Base-by-base conservation (phyloP, 2,113 vertebrate genomes). In the Nesogale talazaci region DNA sequence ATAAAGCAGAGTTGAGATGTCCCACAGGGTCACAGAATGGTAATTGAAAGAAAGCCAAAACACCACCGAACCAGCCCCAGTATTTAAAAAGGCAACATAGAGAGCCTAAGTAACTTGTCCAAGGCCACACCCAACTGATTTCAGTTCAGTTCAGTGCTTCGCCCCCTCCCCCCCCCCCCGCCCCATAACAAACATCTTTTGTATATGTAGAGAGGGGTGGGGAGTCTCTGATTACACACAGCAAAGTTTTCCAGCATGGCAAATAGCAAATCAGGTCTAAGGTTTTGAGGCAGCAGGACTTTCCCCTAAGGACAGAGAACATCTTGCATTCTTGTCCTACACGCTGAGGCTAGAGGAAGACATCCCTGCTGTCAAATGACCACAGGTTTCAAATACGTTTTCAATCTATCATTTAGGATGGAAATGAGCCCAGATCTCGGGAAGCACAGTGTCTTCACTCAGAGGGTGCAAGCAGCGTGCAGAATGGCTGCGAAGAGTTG, bases 401-500 rank as follows among this genome's bases (percentile, higher is more conserved):
- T n/a, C 63, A 75, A 87, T 63, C 57, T 77, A 82, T 83, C 67
- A 31, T 27, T 87, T 86, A 76, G 78, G 31, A 79, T 83, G 31
- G 86, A 96, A 74, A 93, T 83, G 40, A 95, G 77, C 19, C 0
- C 80, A 86, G 23, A 93, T 84, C 88, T 46, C 78, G 83, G 90
- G 34, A 84, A 92, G 83, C 89, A 93, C 10, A 75, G 70, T 34
- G 86, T 61, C 83, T 83, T 90, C 81, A 82, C 72, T 61, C 78
- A 88, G 94, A 94, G 29, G 38, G 75, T 74, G 88, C 34, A n/a
- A 89, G 91, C 95, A 82, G 93, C 86, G 83, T 93, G 31, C 80
- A 95, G 95, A 97, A 97, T 65, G 83, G 90, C 92, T 76, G 83
- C 94, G 78, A 93, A 56, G 91, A 96, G 94, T 93, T 92, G 85